Conservation (phyloP, 2,797 vertebrate genomes). For the Otolemur crassicaudatus region DNA sequence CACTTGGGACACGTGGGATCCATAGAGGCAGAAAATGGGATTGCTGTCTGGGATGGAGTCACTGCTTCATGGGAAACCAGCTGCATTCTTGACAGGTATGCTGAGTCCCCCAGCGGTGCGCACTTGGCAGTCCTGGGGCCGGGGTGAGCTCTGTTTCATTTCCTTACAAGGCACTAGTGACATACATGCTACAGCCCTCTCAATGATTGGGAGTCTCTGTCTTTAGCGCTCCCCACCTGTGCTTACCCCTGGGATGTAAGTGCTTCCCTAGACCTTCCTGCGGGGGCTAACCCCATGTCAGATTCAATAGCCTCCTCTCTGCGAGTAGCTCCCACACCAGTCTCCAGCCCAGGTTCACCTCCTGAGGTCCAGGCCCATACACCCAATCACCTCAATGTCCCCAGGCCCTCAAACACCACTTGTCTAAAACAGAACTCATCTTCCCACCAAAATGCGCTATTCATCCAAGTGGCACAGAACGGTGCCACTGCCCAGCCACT, state of each 20-base stretch:
- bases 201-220: rapidly evolving
- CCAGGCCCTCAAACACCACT: neutral
- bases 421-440: neutral
- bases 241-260: neutral
- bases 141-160: neutral
- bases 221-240: neutral
- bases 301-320: neutral
- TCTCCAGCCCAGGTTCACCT: neutral
- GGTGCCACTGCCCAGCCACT: neutral
- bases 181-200: too few relatives aligned
- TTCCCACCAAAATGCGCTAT: neutral
- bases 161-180: neutral
- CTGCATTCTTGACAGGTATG: neutral
- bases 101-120: neutral
- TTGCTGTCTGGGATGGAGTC: neutral
- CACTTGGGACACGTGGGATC: neutral
- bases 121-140: rapidly evolving
- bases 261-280: neutral
- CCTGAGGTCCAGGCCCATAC: neutral
- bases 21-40: neutral
- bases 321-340: too few relatives aligned
- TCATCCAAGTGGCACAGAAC: neutral
- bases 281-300: neutral
- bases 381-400: neutral
- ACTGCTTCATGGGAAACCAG: neutral